A percentile compares a stretch with the other conserved stretches of the same genome.
phyloP scores from a whole-genome alignment of 2,113 vertebrate genomes.

The Sinocyclocheilus rhinocerous region DNA sequence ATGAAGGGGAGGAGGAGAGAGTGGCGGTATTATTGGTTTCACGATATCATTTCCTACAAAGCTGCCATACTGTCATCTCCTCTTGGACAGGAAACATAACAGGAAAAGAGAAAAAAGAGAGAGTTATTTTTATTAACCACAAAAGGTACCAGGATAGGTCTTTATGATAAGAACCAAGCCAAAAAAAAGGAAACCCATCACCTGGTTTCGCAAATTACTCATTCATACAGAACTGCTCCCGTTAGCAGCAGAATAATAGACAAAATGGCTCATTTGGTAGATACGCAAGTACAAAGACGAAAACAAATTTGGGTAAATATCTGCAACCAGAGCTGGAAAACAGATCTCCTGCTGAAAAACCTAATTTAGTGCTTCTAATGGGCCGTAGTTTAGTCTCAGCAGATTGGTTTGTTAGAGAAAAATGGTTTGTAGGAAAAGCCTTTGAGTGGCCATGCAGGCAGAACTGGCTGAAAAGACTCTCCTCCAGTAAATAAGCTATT shows the following conservation, averaged over 20 bases:
- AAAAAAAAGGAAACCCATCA: background rate
- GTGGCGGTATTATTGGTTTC: constrained; percentile 7
- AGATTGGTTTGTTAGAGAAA: background rate
- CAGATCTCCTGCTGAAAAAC: background rate
- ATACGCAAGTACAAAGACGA: background rate
- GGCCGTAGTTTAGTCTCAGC: background rate
- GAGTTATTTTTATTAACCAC: background rate
- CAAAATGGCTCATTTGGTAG: background rate
- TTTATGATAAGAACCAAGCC: background rate
- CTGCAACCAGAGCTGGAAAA: background rate
- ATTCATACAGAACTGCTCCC: background rate
- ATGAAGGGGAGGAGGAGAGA: background rate
- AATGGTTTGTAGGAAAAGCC: background rate
- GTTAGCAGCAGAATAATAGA: too few relatives aligned
- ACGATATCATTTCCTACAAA: constrained; percentile 22
- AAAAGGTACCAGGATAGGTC: background rate
- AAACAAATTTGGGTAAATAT: background rate
- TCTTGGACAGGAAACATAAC: constrained; percentile 29
- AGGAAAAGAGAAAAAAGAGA: background rate
- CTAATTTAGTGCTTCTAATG: background rate
- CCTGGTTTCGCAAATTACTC: background rate
- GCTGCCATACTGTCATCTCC: constrained; percentile 18
- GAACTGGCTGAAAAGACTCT: constrained; percentile 25
- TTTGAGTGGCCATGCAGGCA: background rate
- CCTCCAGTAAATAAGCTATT: constrained; percentile 54